Evolutionary conservation across 2,797 vertebrate genomes (phyloP).

Genomic region (Hybognathus amarus): DNA sequence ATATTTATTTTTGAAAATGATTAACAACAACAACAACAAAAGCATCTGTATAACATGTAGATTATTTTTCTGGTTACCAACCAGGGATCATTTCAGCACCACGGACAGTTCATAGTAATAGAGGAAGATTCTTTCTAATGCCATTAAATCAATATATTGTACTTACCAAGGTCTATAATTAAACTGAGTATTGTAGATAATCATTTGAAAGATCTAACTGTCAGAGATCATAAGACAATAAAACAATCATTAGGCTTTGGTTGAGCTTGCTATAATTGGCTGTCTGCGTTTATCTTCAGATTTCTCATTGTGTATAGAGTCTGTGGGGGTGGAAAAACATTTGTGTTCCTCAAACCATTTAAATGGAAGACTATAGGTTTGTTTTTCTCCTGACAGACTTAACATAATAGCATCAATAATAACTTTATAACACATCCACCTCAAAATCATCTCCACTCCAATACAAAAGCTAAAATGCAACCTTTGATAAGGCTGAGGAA

Average conservation of each 20-base stretch:
- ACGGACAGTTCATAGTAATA: slow-evolving; percentile 68
- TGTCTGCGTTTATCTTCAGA: not conserved
- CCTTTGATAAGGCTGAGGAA: not conserved
- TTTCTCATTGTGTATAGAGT: not conserved
- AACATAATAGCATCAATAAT: not conserved
- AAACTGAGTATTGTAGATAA: not conserved
- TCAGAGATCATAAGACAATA: not conserved
- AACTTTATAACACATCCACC: not conserved
- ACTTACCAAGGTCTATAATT: slow-evolving; percentile 1
- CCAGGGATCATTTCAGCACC: slow-evolving; percentile 68
- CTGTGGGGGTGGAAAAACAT: not conserved
- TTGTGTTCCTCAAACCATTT: not conserved
- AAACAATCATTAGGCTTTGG: not conserved
- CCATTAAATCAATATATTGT: not conserved
- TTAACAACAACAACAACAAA: not conserved
- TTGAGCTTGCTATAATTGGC: not conserved
- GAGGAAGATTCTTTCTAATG: not conserved
- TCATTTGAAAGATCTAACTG: not conserved
- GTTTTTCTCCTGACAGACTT: not conserved
- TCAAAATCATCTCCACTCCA: not conserved
- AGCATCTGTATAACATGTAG: not conserved
- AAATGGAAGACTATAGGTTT: not conserved
- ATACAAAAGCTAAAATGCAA: not conserved
- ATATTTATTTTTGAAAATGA: not conserved
- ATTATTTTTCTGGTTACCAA: not conserved